These are phyloP conservation scores for Diadophis punctatus DNA, from an alignment of 2,113 vertebrate species.

Conservation along the genomic window DNA sequence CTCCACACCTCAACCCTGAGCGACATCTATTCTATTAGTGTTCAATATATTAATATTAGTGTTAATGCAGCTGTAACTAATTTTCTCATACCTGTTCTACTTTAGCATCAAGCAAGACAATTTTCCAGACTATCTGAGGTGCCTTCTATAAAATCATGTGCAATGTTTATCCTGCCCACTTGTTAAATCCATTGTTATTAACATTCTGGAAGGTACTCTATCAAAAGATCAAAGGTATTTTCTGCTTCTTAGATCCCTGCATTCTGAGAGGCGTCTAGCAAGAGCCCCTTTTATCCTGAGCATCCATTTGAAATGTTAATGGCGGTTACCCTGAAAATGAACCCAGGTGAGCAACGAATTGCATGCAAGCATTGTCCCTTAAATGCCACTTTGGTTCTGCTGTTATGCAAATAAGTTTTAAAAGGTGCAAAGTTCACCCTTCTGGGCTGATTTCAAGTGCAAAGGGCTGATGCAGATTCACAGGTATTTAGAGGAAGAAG, in stretches of 20 bases:
- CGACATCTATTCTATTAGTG: background rate
- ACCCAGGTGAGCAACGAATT: background rate
- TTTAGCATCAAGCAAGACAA: background rate
- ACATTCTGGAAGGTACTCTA: background rate
- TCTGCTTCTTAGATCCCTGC: slow-evolving; percentile 17
- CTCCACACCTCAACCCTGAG: background rate
- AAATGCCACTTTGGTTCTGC: background rate
- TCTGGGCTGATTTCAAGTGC: background rate
- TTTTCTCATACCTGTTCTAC: background rate
- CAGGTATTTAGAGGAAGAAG: background rate
- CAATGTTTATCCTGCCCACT: background rate
- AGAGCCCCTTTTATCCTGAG: slow-evolving; percentile 4
- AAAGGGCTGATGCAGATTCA: background rate
- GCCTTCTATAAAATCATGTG: background rate
- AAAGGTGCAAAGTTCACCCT: slow-evolving; percentile 13
- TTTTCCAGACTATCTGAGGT: background rate
- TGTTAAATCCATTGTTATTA: background rate
- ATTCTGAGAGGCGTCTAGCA: background rate
- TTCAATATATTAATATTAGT: background rate
- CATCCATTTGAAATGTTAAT: slow-evolving; percentile 26
- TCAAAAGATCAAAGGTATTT: slow-evolving; percentile 2
- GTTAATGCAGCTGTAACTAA: background rate
- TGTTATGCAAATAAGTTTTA: background rate
- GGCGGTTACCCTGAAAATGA: background rate
- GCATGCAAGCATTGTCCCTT: background rate